Evolutionary conservation across 1,140 invertebrate genomes (phyloP).

Genomic region (Drosophila arizonae): DNA sequence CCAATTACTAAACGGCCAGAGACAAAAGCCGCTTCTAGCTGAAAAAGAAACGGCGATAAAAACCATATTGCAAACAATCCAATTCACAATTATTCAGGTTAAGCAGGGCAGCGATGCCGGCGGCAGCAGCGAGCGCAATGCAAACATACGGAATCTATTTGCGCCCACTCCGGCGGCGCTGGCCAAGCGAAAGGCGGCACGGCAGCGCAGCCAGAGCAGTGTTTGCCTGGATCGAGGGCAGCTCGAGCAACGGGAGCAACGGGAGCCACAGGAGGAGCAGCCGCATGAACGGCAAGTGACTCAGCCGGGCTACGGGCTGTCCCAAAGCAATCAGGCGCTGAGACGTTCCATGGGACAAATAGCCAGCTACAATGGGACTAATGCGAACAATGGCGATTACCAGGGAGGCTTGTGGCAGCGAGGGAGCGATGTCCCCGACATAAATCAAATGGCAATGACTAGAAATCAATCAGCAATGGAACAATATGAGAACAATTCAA

Average conservation of each 20-base stretch:
- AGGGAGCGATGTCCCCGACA: slow-evolving; percentile 31
- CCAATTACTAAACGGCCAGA: slow-evolving; percentile 32
- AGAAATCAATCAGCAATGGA: slow-evolving; percentile 74
- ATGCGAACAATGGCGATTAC: slow-evolving; percentile 39
- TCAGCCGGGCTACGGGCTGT: slow-evolving; percentile 22
- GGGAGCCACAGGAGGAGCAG: slow-evolving; percentile 7
- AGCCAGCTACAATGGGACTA: slow-evolving; percentile 47
- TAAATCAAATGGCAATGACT: slow-evolving; percentile 74
- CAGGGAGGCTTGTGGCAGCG: slow-evolving; percentile 5
- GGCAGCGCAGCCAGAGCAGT: slow-evolving; percentile 66
- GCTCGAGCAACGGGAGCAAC: slow-evolving; percentile 33
- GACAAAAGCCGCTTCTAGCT: slow-evolving; percentile 25
- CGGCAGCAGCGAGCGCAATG: slow-evolving; percentile 63
- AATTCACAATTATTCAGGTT: slow-evolving; percentile 64
- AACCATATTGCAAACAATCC: slow-evolving; percentile 44
- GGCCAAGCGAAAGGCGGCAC: slow-evolving; percentile 58
- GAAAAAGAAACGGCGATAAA: slow-evolving; percentile 24
- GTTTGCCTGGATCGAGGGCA: slow-evolving; percentile 57
- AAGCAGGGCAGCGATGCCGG: slow-evolving; percentile 51
- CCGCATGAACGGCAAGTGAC: slow-evolving; percentile 3
- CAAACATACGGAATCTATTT: slow-evolving; percentile 74
- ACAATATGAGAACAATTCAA: slow-evolving; percentile 61
- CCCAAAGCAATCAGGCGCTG: slow-evolving; percentile 27
- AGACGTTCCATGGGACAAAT: slow-evolving; percentile 43
- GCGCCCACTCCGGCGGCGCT: slow-evolving; percentile 50